Evolutionary conservation across 2,888 invertebrate species (phyloP).

Genomic region (Ditula angustiorana): DNA sequence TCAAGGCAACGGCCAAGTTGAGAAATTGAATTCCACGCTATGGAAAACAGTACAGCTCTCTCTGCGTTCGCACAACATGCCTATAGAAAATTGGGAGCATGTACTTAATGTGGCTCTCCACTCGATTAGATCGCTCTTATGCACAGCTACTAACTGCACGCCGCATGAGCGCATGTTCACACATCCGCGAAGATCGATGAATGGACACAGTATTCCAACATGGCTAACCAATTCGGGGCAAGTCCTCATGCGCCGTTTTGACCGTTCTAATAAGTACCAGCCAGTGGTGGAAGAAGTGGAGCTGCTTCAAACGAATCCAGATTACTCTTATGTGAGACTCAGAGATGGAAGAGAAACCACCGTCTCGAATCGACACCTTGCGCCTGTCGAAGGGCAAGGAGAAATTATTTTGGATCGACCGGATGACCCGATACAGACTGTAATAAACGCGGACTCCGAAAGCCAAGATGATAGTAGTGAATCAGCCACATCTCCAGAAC

Average conservation of each 20-base stretch:
- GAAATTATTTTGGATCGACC: too few species aligned
- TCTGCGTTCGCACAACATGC: background rate
- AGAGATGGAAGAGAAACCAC: background rate
- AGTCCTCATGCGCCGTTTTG: background rate
- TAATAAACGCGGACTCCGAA: too few species aligned
- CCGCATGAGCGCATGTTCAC: conserved; percentile 14
- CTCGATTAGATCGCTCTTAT: conserved; percentile 10
- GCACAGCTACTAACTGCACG: conserved; percentile 14
- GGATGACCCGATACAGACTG: too few species aligned
- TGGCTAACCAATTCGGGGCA: background rate
- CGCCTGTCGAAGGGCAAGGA: background rate
- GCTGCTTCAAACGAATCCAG: conserved; percentile 2
- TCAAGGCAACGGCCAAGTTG: conserved; percentile 35
- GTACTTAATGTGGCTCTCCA: background rate
- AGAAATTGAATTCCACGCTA: conserved; percentile 7
- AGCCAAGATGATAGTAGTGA: too few species aligned
- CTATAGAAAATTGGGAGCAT: background rate
- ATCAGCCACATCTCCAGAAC: too few species aligned
- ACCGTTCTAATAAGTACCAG: conserved; percentile 8
- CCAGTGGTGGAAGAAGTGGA: conserved; percentile 6
- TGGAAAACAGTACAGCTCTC: conserved; percentile 15
- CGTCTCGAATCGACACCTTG: background rate
- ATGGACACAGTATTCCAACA: conserved; percentile 3
- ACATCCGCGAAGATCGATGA: background rate
- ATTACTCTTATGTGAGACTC: background rate